phyloP scores from a whole-genome alignment of 2,888 invertebrate species.

The Drosophila siamana region DNA sequence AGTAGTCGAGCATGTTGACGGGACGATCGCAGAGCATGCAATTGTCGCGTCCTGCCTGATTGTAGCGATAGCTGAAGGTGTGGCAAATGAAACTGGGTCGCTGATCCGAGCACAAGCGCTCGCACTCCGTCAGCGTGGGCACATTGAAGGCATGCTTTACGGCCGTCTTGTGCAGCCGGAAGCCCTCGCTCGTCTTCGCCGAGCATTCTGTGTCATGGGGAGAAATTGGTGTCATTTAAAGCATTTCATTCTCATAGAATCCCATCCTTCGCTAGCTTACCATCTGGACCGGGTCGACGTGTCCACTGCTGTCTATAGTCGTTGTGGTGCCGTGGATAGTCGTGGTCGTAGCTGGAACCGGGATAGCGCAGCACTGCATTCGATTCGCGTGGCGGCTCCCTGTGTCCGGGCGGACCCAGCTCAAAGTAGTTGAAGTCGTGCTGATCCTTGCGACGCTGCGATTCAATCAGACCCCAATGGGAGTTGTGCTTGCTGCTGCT shows the following conservation, averaged over 20 bases:
- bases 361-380: conserved; percentile 86
- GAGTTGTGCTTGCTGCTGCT: conserved; percentile 85
- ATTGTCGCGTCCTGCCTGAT: conserved; percentile 88
- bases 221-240: conserved; percentile 68
- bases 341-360: conserved; percentile 84
- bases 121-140: conserved; percentile 91
- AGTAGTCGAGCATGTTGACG: conserved; percentile 89
- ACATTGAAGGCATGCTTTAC: conserved; percentile 89
- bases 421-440: conserved; percentile 85
- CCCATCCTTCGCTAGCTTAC: conserved; percentile 61
- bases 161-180: conserved; percentile 89
- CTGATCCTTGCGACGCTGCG: conserved; percentile 82
- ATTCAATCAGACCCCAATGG: conserved; percentile 86
- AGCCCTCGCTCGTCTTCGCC: conserved; percentile 90
- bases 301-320: conserved; percentile 85
- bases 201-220: too few relatives aligned
- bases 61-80: conserved; percentile 90
- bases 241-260: too few relatives aligned
- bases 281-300: conserved; percentile 85
- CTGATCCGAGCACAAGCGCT: conserved; percentile 90
- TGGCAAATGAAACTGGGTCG: conserved; percentile 89
- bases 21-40: conserved; percentile 91
- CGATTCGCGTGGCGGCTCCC: conserved; percentile 76
- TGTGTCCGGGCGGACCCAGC: conserved; percentile 83
- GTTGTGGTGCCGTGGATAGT: conserved; percentile 71